phyloP scores from a whole-genome alignment of 2,797 vertebrate genomes.

The Coregonus suidteri region DNA sequence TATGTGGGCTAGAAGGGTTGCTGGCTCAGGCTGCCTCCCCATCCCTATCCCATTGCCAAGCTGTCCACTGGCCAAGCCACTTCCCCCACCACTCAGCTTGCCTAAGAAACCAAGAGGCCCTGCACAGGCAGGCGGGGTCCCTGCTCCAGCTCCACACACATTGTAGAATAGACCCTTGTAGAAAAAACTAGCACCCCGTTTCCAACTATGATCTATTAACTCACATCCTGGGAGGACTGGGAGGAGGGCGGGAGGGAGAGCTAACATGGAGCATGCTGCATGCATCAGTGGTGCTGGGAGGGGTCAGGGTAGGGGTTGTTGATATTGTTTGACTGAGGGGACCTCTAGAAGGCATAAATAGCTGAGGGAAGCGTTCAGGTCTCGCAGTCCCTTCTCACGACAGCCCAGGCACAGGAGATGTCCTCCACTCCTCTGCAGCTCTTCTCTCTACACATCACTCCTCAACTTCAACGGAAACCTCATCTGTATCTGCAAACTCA shows the following conservation, averaged over 20 bases:
- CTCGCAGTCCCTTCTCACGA: conserved; percentile 82
- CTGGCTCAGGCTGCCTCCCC: background rate
- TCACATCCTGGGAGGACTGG: conserved; percentile 14
- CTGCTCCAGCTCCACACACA: background rate
- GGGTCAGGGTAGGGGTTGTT: conserved; percentile 71
- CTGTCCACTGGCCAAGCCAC: background rate
- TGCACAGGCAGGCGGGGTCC: background rate
- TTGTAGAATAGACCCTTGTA: background rate
- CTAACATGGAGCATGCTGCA: conserved; percentile 47
- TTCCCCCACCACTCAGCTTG: conserved; percentile 18
- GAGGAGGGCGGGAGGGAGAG: conserved; percentile 20
- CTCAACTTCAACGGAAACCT: conserved; percentile 25
- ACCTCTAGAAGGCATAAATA: conserved; percentile 86
- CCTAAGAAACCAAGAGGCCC: conserved; percentile 19
- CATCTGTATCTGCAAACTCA: conserved; percentile 63
- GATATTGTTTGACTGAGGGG: conserved; percentile 70
- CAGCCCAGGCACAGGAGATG: conserved; percentile 79
- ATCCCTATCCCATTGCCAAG: background rate
- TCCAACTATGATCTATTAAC: background rate
- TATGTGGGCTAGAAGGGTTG: background rate
- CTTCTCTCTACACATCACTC: conserved; percentile 50
- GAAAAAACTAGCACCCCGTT: background rate
- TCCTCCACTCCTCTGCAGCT: conserved; percentile 56
- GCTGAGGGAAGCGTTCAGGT: conserved; percentile 71
- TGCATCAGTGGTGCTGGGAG: conserved; percentile 60